These are phyloP conservation scores for Phaethornis superciliosus DNA, from an alignment of 2,113 vertebrate species.

Conservation along the genomic window DNA sequence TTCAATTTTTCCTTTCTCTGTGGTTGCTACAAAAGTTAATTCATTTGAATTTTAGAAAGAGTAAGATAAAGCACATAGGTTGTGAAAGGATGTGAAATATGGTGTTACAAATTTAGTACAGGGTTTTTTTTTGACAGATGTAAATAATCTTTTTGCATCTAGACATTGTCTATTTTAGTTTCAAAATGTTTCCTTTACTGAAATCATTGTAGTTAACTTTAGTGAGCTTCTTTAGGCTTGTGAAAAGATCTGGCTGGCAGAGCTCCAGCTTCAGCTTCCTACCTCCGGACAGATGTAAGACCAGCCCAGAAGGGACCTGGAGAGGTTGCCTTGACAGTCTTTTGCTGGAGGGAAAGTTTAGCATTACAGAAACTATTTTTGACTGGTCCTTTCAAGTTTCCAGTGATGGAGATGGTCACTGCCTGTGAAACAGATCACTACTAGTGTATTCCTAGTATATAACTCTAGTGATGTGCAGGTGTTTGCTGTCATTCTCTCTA, in stretches of 20 bases:
- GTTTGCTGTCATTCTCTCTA: not conserved
- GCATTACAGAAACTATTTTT: not conserved
- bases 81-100: not conserved
- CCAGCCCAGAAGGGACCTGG: not conserved
- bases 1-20: not conserved
- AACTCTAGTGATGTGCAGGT: not conserved
- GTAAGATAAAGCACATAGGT: not conserved
- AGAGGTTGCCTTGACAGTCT: not conserved
- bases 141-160: not conserved
- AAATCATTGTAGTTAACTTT: not conserved
- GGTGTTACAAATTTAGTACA: not conserved
- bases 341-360: not conserved
- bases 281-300: not conserved
- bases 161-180: not conserved
- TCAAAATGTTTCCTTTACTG: not conserved
- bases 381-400: not conserved
- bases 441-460: not conserved
- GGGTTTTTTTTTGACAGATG: not conserved
- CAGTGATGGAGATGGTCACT: not conserved
- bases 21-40: not conserved
- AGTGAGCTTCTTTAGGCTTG: not conserved
- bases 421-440: not conserved
- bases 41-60: not conserved
- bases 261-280: not conserved
- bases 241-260: not conserved